Evolutionary conservation across 1,140 invertebrate species (phyloP), one percentile per base, ranked within the genome.

Genomic region (Drosophila repletoides): DNA sequence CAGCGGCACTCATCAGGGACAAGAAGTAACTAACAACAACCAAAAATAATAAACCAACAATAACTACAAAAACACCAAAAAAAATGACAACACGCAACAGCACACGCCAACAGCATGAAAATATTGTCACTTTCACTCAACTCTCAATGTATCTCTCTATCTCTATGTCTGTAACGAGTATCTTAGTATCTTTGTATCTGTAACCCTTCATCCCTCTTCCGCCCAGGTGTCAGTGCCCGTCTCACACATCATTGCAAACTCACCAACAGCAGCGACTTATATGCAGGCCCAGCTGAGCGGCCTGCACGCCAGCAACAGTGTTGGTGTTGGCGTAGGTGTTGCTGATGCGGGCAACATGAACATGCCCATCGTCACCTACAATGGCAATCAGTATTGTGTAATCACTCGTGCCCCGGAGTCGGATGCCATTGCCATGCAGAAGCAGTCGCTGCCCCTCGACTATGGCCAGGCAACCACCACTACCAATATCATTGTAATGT

Each of bases 271-370:
- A 49, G 88, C 90, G 48, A 88, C 77, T 43, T 88, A 89, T 46
- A 77, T 89, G 69, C 88, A 89, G 69, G 88, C 88, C 2, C 87
- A 89, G 36, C 65, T 90, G 22, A 90, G 55, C 52, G 72, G 66
- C 24, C 59, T 77, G 46, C 92, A 92, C 56, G 91, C 92, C 73
- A 91, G 63, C 91, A 91, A 51, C 91, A 91, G 59, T 74, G 55
- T 45, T 5, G 14, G 31, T 60, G 67, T 31, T 76, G 91, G 83
- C 90, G 91, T 89, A 90, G 90, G 73, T 22, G 36, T 33, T 64
- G 45, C 19, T 49, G 48, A 43, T 41, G 36, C 48, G 59, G 43
- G 58, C 68, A 67, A 45, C 41, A 65, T 43, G 48, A 76, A 69
- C 26, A 72, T 89, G 76, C 88, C 88, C 36, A 89, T 89, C 48